Conservation (phyloP, 2,797 vertebrate species). For the Siniperca undulata region DNA sequence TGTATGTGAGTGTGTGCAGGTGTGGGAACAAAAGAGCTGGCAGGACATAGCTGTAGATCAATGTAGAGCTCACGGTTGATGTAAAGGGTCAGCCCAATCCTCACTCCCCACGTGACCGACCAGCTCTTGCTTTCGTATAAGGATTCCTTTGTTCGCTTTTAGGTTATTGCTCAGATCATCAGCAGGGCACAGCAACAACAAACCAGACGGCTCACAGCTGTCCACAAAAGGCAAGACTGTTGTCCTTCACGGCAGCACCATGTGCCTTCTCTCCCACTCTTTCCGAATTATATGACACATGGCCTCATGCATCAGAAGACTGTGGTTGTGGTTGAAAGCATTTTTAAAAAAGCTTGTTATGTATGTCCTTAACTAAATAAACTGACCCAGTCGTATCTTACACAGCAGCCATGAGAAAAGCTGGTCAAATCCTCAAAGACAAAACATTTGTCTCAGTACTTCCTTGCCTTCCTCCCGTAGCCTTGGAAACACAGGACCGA, state of each 20-base stretch:
- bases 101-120: constrained; percentile 14
- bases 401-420: neutral
- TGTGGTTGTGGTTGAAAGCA: neutral
- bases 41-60: constrained; percentile 39
- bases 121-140: constrained; percentile 45
- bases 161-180: constrained; percentile 52
- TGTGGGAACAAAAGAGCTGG: constrained; percentile 72
- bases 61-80: constrained; percentile 54
- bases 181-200: constrained; percentile 1
- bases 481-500: constrained; percentile 20
- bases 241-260: neutral
- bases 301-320: neutral
- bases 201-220: constrained; percentile 31
- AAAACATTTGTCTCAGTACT: neutral
- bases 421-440: neutral
- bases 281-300: neutral
- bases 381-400: neutral
- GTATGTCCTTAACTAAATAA: neutral
- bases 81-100: constrained; percentile 53
- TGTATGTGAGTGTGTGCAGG: constrained; percentile 51
- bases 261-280: neutral
- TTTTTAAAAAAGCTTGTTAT: neutral
- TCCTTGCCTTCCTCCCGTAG: constrained; percentile 7
- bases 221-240: constrained; percentile 34
- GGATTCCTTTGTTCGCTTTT: constrained; percentile 58